Conservation (phyloP, 2,888 invertebrate genomes). For the Xylophagus ater region DNA sequence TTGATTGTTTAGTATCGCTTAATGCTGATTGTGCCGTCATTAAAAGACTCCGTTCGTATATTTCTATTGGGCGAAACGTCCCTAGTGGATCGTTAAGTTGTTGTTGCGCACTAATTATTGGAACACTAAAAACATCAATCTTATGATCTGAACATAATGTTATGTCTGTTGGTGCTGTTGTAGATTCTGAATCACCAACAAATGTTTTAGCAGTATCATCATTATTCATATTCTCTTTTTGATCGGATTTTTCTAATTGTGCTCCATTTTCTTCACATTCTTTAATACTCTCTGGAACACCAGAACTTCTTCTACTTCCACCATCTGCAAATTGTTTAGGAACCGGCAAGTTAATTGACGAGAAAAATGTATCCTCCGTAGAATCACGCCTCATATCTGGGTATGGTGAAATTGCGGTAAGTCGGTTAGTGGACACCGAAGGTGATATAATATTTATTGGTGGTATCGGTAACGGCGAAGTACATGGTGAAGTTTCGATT, state of each 20-base stretch:
- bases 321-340: constrained; percentile 76
- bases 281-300: constrained; percentile 24
- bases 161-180: constrained; percentile 20
- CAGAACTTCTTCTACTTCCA: constrained; percentile 58
- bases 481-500: constrained; percentile 33
- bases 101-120: too few relatives aligned
- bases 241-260: background rate
- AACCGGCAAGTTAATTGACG: constrained; percentile 49
- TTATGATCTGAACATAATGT: constrained; percentile 23
- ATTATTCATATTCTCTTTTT: background rate
- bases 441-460: constrained; percentile 37
- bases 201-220: background rate
- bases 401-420: constrained; percentile 54
- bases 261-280: constrained; percentile 31
- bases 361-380: constrained; percentile 44
- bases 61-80: constrained; percentile 35
- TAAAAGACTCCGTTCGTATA: constrained; percentile 34
- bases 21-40: constrained; percentile 1
- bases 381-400: constrained; percentile 54
- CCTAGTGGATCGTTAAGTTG: constrained; percentile 33
- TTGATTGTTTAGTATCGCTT: too few relatives aligned
- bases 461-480: constrained; percentile 32
- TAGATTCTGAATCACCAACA: constrained; percentile 16
- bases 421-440: constrained; percentile 39
- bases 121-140: constrained; percentile 29